Percentiles rank a stretch among this genome's conserved stretches.
Conservation (phyloP, 1,140 invertebrate species). For the Armadillidium nasatum region DNA sequence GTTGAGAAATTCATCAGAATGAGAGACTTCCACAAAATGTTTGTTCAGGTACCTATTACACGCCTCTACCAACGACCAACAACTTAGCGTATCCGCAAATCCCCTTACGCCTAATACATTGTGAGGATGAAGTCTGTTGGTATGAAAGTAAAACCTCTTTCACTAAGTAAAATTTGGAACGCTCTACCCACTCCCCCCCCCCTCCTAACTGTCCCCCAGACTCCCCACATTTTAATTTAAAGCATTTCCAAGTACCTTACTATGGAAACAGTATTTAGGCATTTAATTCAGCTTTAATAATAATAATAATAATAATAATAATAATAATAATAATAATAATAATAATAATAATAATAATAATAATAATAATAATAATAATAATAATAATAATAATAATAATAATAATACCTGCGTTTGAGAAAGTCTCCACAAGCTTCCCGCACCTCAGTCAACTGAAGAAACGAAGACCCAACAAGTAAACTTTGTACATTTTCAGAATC, state of each 20-base stretch:
- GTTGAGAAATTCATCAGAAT: slow-evolving; percentile 71
- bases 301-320: slow-evolving; percentile 4
- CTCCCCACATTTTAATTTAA: too few species aligned
- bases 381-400: background rate
- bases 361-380: background rate
- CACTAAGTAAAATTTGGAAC: background rate
- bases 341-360: background rate
- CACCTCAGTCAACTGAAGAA: slow-evolving; percentile 73
- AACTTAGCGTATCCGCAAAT: slow-evolving; percentile 78
- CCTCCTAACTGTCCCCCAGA: too few species aligned
- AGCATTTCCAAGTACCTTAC: too few species aligned
- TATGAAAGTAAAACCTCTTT: background rate
- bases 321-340: background rate
- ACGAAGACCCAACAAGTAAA: slow-evolving; percentile 81
- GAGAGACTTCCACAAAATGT: slow-evolving; percentile 73
- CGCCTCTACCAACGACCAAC: slow-evolving; percentile 63
- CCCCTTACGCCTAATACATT: slow-evolving; percentile 78
- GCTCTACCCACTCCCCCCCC: background rate
- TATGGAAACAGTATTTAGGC: too few species aligned
- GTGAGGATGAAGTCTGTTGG: slow-evolving; percentile 66
- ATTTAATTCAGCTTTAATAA: too few species aligned
- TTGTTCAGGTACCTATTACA: slow-evolving; percentile 78
- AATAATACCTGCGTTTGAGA: slow-evolving; percentile 59
- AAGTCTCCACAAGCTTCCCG: slow-evolving; percentile 79
- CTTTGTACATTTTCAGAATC: slow-evolving; percentile 76